phyloP scores from a whole-genome alignment of 2,888 invertebrate species.

The Eristalinus sepulchralis region DNA sequence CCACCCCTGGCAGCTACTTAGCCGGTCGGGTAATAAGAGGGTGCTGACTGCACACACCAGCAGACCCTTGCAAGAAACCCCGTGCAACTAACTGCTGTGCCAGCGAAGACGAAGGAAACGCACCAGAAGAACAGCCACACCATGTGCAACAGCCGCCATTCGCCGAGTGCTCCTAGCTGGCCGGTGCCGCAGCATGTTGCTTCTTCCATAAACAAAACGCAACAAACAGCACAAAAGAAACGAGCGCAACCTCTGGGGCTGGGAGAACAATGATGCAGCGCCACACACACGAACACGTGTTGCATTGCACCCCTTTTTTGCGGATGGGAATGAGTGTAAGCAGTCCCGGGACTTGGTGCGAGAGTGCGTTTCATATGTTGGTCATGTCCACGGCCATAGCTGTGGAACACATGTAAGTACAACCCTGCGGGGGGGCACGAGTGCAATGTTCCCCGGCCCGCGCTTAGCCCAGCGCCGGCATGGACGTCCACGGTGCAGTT shows the following conservation, averaged over 20 bases:
- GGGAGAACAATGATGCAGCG: slow-evolving; percentile 54
- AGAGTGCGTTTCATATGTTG: slow-evolving; percentile 69
- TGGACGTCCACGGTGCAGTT: slow-evolving; percentile 60
- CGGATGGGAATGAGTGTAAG: not conserved
- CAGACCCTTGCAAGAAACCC: slow-evolving; percentile 2
- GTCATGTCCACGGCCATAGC: slow-evolving; percentile 69
- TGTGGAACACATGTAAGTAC: slow-evolving; percentile 69
- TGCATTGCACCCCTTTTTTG: slow-evolving; percentile 56
- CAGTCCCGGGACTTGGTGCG: slow-evolving; percentile 26
- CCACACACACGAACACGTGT: slow-evolving; percentile 47
- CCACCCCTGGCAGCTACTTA: slow-evolving; percentile 38
- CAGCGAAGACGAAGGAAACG: slow-evolving; percentile 2
- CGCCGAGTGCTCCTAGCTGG: not conserved
- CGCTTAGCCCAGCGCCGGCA: not conserved
- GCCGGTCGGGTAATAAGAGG: slow-evolving; percentile 21
- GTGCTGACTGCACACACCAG: slow-evolving; percentile 23
- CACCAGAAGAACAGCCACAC: not conserved
- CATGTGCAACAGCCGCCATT: slow-evolving; percentile 56
- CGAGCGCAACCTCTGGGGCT: not conserved
- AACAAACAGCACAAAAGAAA: slow-evolving; percentile 23
- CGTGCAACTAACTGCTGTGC: not conserved
- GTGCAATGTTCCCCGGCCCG: not conserved
- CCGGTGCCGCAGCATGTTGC: slow-evolving; percentile 47
- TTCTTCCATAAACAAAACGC: slow-evolving; percentile 47
- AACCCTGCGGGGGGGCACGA: slow-evolving; percentile 56